Percentiles rank a stretch among this genome's conserved stretches.
Conservation (phyloP, 2,113 vertebrate genomes). For the Pelodiscus sinensis region DNA sequence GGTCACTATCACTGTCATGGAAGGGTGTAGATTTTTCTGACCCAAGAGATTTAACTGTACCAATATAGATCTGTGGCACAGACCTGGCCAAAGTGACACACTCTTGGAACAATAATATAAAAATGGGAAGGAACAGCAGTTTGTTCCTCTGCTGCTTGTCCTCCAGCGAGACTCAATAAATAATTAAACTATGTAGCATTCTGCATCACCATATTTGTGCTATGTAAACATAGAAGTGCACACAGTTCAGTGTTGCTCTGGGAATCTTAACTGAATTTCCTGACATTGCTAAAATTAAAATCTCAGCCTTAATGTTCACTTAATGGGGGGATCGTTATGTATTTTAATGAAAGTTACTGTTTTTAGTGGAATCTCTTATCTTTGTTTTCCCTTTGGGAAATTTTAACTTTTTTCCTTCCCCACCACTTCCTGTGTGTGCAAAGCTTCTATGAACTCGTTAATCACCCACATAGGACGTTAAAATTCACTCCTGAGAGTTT, state of each 20-base stretch:
- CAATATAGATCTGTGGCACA: background rate
- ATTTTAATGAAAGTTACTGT: constrained; percentile 19
- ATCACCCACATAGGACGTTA: constrained; percentile 20
- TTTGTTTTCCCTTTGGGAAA: constrained; percentile 28
- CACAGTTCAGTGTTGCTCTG: background rate
- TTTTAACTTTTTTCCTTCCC: background rate
- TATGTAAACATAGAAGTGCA: background rate
- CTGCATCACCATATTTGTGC: background rate
- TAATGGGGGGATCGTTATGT: background rate
- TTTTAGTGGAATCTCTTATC: background rate
- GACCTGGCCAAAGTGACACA: background rate
- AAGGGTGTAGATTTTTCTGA: no score
- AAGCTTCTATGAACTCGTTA: constrained; percentile 26
- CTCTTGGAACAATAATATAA: background rate
- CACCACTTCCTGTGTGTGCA: background rate
- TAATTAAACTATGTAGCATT: background rate
- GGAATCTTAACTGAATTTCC: background rate
- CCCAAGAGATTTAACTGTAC: background rate
- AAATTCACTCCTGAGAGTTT: background rate
- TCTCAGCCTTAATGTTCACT: background rate
- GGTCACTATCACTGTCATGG: background rate
- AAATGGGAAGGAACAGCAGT: background rate
- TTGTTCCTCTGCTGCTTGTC: background rate
- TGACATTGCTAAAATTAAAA: constrained; percentile 37
- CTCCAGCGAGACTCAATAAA: background rate